Percentiles rank a stretch among this genome's conserved stretches.
phyloP scores from a whole-genome alignment of 2,888 invertebrate genomes.

The Athripsodes cinereus region DNA sequence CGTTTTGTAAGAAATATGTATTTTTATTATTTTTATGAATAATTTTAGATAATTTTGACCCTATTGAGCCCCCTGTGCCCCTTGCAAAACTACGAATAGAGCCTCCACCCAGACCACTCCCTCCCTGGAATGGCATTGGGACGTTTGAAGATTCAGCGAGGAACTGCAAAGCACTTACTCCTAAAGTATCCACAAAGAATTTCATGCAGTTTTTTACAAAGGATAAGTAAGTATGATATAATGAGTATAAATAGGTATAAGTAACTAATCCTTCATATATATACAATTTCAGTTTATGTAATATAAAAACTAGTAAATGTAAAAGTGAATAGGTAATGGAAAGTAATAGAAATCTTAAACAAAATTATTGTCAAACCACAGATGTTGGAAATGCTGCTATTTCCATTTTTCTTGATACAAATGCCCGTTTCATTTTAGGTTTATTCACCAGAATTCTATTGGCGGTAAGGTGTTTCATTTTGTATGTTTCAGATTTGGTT shows the following conservation, averaged over 20 bases:
- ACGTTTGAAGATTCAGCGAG: constrained; percentile 84
- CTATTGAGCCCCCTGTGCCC: constrained; percentile 45
- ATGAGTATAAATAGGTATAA: too few relatives aligned
- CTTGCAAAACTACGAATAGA: constrained; percentile 34
- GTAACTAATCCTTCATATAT: too few relatives aligned
- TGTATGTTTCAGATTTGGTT: constrained; percentile 51
- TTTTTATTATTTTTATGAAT: neutral
- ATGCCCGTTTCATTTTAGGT: too few relatives aligned
- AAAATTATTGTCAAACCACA: too few relatives aligned
- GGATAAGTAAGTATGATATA: constrained; percentile 63
- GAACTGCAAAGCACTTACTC: constrained; percentile 76
- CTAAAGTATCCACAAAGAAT: constrained; percentile 69
- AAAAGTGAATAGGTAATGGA: too few relatives aligned
- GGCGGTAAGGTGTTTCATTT: neutral
- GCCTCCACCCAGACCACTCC: constrained; percentile 40
- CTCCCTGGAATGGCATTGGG: constrained; percentile 90
- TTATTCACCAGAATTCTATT: too few relatives aligned
- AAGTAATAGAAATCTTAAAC: too few relatives aligned
- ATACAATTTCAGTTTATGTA: too few relatives aligned
- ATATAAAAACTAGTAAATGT: too few relatives aligned
- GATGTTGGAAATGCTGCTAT: too few relatives aligned
- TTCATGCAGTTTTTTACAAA: constrained; percentile 75
- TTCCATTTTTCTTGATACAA: too few relatives aligned
- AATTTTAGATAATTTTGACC: constrained; percentile 58
- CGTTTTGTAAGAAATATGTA: neutral